Evolutionary conservation across 2,113 vertebrate genomes (phyloP), one percentile per base, ranked within the genome.

Genomic region (Sterrhoptilus dennistouni): DNA sequence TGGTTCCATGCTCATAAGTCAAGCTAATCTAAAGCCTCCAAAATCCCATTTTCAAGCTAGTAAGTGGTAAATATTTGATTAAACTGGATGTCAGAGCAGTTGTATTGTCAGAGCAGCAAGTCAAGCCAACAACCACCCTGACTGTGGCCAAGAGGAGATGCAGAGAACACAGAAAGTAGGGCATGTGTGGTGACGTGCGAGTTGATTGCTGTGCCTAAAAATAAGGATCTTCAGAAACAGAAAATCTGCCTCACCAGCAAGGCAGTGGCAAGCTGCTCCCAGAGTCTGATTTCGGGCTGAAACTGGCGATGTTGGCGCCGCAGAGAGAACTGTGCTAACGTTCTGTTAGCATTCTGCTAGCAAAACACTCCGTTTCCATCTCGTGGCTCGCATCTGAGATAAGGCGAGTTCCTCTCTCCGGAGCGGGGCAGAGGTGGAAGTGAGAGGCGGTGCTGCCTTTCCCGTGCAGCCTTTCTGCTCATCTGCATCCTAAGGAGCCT

Each of bases 131-230:
- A 18, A 47, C 42, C 83, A 63, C 38, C 76, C 40, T 38, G 40
- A 11, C 33, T n/a, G 77, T 85, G 91, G 93, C 83, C 91, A 89
- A 70, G 95, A 64, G 80, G 29, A 92, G 89, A 52, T 89, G 80
- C 64, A 95, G 95, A 47, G 92, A 83, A n/a, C 76, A 36, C 12
- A 53, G 59, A 93, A 97, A 97, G 89, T 96, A 95, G 96, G 94
- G 40, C 96, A 93, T 6, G 86, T 5, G 9, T 93, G 80, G 91
- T 95, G 94, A 93, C 2, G 50, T 45, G 74, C 1, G 13, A 76
- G 42, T 83, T 95, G 94, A 59, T 81, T 53, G 71, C 92, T 83
- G 94, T 2, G 8, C 95, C 95, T 97, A 95, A 96, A 96, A 96
- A 94, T 95, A 95, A 96, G 91, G 81, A 82, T 69, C 91, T 96